phyloP scores from a whole-genome alignment of 2,888 invertebrate species.

The Tenodera sinensis region DNA sequence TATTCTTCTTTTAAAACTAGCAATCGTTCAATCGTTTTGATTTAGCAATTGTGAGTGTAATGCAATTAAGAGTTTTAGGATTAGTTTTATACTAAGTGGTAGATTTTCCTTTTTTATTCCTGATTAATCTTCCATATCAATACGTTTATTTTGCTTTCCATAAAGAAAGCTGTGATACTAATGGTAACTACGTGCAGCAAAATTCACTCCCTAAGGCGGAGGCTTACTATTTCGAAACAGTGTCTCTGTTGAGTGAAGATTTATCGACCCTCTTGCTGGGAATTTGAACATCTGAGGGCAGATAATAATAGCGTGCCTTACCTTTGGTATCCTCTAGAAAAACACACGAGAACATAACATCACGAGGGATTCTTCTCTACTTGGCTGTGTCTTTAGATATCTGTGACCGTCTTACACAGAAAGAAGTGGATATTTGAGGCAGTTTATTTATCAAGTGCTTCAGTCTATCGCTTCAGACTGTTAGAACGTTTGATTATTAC shows the following conservation, averaged over 20 bases:
- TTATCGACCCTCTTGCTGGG: background rate
- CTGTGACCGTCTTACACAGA: background rate
- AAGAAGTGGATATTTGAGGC: background rate
- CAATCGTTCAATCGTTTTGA: no score
- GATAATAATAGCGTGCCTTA: background rate
- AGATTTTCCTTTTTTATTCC: no score
- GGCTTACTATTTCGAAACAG: background rate
- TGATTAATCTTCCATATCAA: no score
- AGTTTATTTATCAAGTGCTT: background rate
- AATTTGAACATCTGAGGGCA: background rate
- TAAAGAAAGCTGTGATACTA: background rate
- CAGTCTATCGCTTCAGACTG: no score
- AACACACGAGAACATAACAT: background rate
- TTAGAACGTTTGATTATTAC: no score
- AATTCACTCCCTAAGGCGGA: no score
- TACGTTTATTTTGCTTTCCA: no score
- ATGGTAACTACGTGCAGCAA: background rate
- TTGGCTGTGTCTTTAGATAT: background rate
- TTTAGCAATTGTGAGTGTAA: no score
- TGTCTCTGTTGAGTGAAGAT: background rate
- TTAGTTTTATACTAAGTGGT: no score
- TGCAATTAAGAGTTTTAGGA: no score
- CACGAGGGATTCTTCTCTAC: background rate
- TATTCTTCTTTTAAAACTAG: no score
- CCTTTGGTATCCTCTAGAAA: background rate